These are phyloP conservation scores for Candoia aspera DNA, from an alignment of 2,113 vertebrate species.

Conservation along the genomic window DNA sequence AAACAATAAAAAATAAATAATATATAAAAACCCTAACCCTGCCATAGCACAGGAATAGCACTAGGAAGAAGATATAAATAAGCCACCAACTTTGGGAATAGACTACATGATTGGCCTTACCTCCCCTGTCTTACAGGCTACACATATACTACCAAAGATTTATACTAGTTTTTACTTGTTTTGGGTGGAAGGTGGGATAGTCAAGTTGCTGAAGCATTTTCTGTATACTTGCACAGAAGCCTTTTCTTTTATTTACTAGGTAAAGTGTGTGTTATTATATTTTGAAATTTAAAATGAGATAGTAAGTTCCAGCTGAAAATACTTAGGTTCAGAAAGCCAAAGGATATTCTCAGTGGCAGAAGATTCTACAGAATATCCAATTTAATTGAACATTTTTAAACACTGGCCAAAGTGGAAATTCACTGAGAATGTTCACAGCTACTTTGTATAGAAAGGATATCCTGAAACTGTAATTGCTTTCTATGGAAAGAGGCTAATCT, in stretches of 20 bases:
- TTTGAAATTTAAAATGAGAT: conserved; percentile 7
- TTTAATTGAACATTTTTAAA: conserved; percentile 35
- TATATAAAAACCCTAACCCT: too few relatives aligned
- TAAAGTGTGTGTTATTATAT: not conserved
- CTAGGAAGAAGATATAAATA: too few relatives aligned
- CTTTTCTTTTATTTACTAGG: not conserved
- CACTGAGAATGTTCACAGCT: conserved; percentile 8
- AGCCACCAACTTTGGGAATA: not conserved
- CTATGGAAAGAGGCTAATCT: not conserved
- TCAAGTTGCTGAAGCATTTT: not conserved
- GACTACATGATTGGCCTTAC: not conserved
- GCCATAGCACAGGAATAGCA: too few relatives aligned
- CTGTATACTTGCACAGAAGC: not conserved
- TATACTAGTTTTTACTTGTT: not conserved
- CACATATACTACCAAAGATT: not conserved
- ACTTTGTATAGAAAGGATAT: not conserved
- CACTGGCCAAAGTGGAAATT: conserved; percentile 32
- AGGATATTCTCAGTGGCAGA: conserved; percentile 27
- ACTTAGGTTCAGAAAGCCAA: conserved; percentile 42
- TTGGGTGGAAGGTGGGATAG: not conserved
- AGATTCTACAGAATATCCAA: conserved; percentile 23
- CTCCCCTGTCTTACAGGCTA: not conserved
- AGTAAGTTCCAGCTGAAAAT: conserved; percentile 5
- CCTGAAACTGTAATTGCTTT: rapidly evolving
- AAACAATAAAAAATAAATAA: not conserved